Conservation (phyloP, 2,888 invertebrate genomes). For the Coelopa pilipes region DNA sequence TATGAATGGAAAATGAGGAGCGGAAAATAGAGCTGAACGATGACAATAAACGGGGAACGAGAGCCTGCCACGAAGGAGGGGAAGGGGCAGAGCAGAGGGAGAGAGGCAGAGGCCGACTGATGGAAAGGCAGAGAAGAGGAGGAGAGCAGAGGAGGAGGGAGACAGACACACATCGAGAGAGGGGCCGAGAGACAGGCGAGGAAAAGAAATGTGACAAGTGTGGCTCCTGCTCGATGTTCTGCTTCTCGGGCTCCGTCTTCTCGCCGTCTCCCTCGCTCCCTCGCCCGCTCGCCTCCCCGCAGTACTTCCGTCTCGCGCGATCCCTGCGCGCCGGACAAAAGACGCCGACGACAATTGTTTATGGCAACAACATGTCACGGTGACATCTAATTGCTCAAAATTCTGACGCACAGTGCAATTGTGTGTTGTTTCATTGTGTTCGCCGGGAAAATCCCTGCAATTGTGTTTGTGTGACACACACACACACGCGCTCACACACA, state of each 20-base stretch:
- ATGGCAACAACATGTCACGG: constrained; percentile 45
- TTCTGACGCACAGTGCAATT: constrained; percentile 51
- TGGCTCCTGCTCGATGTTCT: no score
- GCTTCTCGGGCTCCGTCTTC: no score
- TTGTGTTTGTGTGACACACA: neutral
- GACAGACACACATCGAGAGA: no score
- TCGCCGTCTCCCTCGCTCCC: no score
- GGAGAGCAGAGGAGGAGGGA: no score
- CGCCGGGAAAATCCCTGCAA: constrained; percentile 7
- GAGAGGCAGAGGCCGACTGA: no score
- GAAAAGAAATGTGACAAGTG: no score
- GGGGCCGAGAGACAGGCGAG: no score
- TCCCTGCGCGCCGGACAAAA: constrained; percentile 20
- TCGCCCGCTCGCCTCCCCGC: neutral
- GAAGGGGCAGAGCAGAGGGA: no score
- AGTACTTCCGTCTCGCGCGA: neutral
- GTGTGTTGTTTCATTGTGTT: neutral
- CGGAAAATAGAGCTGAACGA: neutral
- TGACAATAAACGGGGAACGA: neutral
- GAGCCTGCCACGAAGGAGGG: no score
- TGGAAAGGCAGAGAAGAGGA: no score
- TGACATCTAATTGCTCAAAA: constrained; percentile 57
- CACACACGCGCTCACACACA: no score
- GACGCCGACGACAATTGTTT: constrained; percentile 23
- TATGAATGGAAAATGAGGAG: neutral